These are phyloP conservation scores for Ceyx margarethae DNA, from an alignment of 2,113 vertebrate species.

Conservation along the genomic window DNA sequence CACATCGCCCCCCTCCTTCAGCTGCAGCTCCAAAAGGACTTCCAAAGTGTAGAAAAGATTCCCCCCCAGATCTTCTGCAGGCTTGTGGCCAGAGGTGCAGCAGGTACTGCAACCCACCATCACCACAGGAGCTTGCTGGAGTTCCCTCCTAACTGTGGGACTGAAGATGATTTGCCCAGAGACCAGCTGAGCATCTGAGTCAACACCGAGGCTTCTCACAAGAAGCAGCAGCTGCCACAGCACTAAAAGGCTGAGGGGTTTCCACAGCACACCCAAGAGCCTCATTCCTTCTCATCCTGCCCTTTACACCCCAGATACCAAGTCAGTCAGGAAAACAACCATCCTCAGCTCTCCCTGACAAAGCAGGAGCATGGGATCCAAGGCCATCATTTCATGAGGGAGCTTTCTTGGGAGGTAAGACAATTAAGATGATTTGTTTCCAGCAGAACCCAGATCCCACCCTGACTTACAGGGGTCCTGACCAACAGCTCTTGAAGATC, in stretches of 20 bases:
- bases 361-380: too few species aligned
- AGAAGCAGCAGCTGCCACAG: background rate
- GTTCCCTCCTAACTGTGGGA: background rate
- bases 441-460: background rate
- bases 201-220: background rate
- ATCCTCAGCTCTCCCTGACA: background rate
- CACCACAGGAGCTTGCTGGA: fast-evolving
- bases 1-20: background rate
- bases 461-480: fast-evolving
- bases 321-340: fast-evolving
- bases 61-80: background rate
- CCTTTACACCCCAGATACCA: fast-evolving
- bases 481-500: background rate
- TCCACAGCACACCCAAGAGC: background rate
- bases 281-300: background rate
- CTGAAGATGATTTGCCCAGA: background rate
- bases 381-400: background rate
- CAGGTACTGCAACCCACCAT: too few species aligned
- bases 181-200: background rate
- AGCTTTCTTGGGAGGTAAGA: background rate
- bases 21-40: background rate
- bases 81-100: background rate
- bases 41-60: background rate
- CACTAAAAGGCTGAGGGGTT: background rate
- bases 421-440: background rate